A percentile compares a stretch with the other conserved stretches of the same genome.
These are phyloP conservation scores for Orchesella cincta DNA, from an alignment of 1,140 invertebrate genomes.

Conservation along the genomic window DNA sequence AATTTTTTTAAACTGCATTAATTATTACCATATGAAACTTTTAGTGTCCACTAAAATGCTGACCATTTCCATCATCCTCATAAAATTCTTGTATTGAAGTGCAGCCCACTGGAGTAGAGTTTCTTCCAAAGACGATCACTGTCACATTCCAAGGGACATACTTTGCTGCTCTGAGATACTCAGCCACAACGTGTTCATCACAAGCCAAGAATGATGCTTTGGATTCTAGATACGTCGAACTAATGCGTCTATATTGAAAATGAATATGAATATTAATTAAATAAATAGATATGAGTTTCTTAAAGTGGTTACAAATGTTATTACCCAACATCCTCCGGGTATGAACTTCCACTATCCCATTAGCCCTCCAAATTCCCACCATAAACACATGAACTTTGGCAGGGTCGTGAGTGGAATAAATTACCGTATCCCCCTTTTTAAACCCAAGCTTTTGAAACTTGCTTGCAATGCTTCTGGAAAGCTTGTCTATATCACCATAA, in stretches of 20 bases:
- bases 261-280: too few relatives aligned
- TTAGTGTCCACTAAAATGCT: neutral
- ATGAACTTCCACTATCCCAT: conserved; percentile 39
- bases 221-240: neutral
- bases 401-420: conserved; percentile 41
- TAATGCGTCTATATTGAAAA: conserved; percentile 2
- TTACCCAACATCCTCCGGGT: conserved; percentile 46
- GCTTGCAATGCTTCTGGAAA: conserved; percentile 35
- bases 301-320: too few relatives aligned
- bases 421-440: conserved; percentile 36
- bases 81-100: conserved; percentile 1
- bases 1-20: neutral
- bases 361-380: conserved; percentile 47
- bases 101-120: neutral
- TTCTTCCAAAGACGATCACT: conserved; percentile 22
- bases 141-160: neutral
- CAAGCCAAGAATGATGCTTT: neutral
- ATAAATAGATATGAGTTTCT: too few relatives aligned
- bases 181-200: neutral
- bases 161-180: neutral
- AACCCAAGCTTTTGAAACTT: conserved; percentile 34
- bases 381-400: conserved; percentile 40
- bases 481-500: neutral
- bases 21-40: neutral
- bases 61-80: neutral